phyloP scores from a whole-genome alignment of 2,888 invertebrate genomes.

The Oligia latruncula region DNA sequence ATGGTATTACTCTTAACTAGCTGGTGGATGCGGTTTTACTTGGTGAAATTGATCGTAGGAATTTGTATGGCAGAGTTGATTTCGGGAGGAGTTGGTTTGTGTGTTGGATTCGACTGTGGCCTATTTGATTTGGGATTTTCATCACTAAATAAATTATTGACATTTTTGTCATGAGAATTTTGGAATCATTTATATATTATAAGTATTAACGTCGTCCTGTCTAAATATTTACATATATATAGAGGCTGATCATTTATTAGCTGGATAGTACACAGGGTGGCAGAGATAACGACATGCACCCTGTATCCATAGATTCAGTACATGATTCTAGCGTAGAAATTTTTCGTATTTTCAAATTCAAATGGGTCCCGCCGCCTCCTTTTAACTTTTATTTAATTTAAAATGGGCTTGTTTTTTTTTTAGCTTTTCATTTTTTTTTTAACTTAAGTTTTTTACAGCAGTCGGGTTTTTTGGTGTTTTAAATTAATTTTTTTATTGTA shows the following conservation, averaged over 20 bases:
- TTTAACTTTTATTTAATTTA: too few species aligned
- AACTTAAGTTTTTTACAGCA: too few species aligned
- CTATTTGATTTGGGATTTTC: background rate
- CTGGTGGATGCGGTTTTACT: slow-evolving; percentile 38
- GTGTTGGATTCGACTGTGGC: background rate
- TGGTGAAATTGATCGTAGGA: background rate
- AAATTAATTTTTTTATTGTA: too few species aligned
- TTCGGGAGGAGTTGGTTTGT: background rate
- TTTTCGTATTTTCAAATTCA: background rate
- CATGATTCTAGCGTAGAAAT: background rate
- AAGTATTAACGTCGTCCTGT: background rate
- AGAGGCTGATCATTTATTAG: background rate
- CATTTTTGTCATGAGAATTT: background rate
- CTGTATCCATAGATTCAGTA: too few species aligned
- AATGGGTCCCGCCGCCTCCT: too few species aligned
- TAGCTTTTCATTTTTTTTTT: too few species aligned
- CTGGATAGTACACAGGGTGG: background rate
- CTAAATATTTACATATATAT: background rate
- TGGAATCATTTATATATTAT: background rate
- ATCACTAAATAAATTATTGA: background rate
- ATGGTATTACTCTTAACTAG: slow-evolving; percentile 64
- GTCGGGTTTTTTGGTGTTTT: too few species aligned
- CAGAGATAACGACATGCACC: too few species aligned
- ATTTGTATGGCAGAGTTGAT: slow-evolving; percentile 9
- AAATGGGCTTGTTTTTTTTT: too few species aligned